These are phyloP conservation scores for Microchrysa polita DNA, from an alignment of 2,888 invertebrate species.

Conservation along the genomic window DNA sequence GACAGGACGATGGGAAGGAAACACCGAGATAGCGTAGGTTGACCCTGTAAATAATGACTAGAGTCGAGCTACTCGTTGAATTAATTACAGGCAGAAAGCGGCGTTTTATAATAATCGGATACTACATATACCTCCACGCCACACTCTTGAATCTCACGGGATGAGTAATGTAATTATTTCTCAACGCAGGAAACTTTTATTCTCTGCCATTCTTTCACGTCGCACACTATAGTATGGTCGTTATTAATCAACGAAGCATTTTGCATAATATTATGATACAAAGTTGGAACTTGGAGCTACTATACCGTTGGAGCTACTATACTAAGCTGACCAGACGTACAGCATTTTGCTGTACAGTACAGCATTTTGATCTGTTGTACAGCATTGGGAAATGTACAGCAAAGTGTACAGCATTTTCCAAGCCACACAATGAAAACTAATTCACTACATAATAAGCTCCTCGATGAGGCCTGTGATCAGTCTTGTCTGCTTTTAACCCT, in stretches of 20 bases:
- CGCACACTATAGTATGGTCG: not conserved
- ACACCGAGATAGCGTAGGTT: not conserved
- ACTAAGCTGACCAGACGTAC: no score
- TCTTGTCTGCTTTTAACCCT: no score
- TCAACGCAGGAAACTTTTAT: conserved; percentile 3
- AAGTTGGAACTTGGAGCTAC: not conserved
- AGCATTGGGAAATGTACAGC: no score
- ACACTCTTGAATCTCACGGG: conserved; percentile 19
- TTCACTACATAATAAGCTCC: no score
- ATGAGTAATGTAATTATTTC: conserved; percentile 43
- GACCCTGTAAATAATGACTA: conserved; percentile 2
- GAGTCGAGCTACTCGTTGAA: conserved; percentile 6
- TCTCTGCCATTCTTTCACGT: conserved; percentile 2
- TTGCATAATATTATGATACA: no score
- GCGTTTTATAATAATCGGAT: conserved; percentile 41
- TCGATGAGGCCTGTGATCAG: no score
- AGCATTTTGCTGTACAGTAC: no score
- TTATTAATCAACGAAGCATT: conserved; percentile 45
- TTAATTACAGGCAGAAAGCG: conserved; percentile 38
- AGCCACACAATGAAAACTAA: no score
- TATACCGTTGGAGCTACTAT: no score
- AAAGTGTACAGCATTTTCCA: no score
- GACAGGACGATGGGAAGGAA: conserved; percentile 2
- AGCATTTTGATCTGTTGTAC: no score
- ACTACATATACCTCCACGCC: conserved; percentile 12